A percentile compares a stretch with the other conserved stretches of the same genome.
Conservation (phyloP, 2,797 vertebrate species). For the Cossypha dichroa region DNA sequence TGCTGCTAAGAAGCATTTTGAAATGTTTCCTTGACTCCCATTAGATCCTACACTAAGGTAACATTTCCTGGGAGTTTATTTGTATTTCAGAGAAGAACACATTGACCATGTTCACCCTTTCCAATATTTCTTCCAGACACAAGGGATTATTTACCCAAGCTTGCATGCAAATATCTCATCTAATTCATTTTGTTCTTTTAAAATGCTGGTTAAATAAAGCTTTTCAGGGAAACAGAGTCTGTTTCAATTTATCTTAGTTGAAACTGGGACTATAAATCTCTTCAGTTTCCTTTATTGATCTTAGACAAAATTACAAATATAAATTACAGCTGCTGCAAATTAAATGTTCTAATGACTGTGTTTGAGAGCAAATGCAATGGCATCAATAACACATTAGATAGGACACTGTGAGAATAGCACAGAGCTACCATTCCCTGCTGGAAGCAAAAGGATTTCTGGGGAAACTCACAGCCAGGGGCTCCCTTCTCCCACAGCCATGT, state of each 20-base stretch:
- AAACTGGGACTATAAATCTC: conserved; percentile 58
- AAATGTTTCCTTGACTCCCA: not conserved
- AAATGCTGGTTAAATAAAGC: conserved; percentile 35
- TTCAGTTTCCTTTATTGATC: conserved; percentile 63
- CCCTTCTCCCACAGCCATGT: not conserved
- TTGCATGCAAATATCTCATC: conserved; percentile 35
- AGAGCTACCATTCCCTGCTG: not conserved
- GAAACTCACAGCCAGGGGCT: not conserved
- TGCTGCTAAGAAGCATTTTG: not conserved
- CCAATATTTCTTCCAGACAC: conserved; percentile 21
- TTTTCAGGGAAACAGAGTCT: not conserved
- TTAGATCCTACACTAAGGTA: not conserved
- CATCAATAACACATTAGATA: not conserved
- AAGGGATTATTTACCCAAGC: conserved; percentile 28
- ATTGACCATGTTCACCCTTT: conserved; percentile 14
- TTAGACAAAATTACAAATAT: conserved; percentile 64
- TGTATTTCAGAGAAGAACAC: conserved; percentile 25
- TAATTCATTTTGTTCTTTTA: conserved; percentile 48
- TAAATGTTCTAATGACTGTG: conserved; percentile 43
- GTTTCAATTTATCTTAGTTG: conserved; percentile 46
- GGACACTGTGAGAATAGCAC: not conserved
- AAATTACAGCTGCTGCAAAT: conserved; percentile 61
- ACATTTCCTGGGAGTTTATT: conserved; percentile 18
- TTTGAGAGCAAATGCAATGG: conserved; percentile 24
- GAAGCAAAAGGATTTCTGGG: not conserved